Evolutionary conservation across 1,140 invertebrate genomes (phyloP), one percentile per base, ranked within the genome.

Genomic region (Microvelia longipes): DNA sequence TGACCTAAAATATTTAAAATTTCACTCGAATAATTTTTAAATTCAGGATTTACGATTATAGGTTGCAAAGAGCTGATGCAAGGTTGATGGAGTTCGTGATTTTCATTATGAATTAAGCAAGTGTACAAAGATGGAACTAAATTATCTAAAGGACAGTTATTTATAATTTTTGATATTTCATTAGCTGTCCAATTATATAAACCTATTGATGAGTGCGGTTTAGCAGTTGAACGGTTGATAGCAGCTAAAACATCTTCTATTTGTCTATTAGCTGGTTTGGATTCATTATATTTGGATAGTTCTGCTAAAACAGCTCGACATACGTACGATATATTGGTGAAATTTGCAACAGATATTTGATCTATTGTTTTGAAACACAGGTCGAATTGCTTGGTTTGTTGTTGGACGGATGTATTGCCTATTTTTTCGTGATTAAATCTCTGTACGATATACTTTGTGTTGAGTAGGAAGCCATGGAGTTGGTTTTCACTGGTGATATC

Each of bases 381-480:
- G 29, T 72, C 60, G 15, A 73, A 29, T 28, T 65, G 60, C 29
- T 71, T 25, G 2, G 28, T 61, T 30, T 68, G 66, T 15, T 35
- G 29, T 27, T 68, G 15, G 2, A 73, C 29, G 28, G 68, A 29
- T 1, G 35, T 63, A 28, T 69, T 71, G 15, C 73, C 73, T 25
- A 60, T 35, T 67, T 72, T 73, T 28, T 71, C 69, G 19, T 69
- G 64, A 24, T 72, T 28, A 61, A 72, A 73, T 19, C 71, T 27
- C n/a, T 27, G 15, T 28, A 69, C 28, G 25, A 73, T 30, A 50
- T 67, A 69, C 30, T 67, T 71, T 1, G 71, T 68, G 35, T 72
- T 72, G 24, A 73, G 29, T 19, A 73, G 61, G 61, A 71, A 73
- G 29, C 73, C 73, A 30, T 73, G 71, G 25, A 73, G 67, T 67